Percentiles rank a stretch among this genome's conserved stretches.
These are phyloP conservation scores for Euleptes europaea DNA, from an alignment of 2,113 vertebrate genomes.

Conservation along the genomic window DNA sequence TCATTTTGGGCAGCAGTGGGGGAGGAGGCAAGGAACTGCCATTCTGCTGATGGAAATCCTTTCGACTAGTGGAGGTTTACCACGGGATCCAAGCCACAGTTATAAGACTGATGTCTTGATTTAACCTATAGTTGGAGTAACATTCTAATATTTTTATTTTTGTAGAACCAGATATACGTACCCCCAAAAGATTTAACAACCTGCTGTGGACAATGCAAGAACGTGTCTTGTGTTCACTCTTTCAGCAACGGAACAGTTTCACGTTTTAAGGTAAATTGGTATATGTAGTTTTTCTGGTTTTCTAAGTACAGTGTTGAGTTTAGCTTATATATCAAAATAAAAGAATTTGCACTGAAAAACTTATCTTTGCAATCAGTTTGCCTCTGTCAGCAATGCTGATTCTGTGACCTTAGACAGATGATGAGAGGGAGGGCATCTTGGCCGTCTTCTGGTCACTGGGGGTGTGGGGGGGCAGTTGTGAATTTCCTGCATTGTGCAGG, in stretches of 20 bases:
- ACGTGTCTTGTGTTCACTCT: constrained; percentile 87
- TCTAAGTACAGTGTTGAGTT: background rate
- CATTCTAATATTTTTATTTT: constrained; percentile 21
- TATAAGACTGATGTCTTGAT: background rate
- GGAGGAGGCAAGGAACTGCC: no score
- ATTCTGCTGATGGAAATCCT: no score
- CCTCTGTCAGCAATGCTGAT: no score
- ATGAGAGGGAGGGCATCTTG: no score
- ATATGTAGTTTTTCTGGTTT: background rate
- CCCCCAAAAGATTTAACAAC: constrained; percentile 85
- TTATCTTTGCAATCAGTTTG: background rate
- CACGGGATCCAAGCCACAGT: background rate
- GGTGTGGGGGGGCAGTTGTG: no score
- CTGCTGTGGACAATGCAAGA: constrained; percentile 92
- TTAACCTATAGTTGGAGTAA: background rate
- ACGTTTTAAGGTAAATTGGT: constrained; percentile 81
- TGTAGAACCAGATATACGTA: constrained; percentile 92
- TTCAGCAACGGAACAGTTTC: constrained; percentile 85
- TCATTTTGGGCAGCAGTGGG: no score
- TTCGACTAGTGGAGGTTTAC: no score
- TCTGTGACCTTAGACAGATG: no score
- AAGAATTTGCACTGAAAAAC: background rate
- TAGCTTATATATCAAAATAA: background rate
- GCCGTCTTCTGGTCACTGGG: no score
- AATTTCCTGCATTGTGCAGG: no score